phyloP scores from a whole-genome alignment of 2,888 invertebrate species.

The Himalopsyche japonica region DNA sequence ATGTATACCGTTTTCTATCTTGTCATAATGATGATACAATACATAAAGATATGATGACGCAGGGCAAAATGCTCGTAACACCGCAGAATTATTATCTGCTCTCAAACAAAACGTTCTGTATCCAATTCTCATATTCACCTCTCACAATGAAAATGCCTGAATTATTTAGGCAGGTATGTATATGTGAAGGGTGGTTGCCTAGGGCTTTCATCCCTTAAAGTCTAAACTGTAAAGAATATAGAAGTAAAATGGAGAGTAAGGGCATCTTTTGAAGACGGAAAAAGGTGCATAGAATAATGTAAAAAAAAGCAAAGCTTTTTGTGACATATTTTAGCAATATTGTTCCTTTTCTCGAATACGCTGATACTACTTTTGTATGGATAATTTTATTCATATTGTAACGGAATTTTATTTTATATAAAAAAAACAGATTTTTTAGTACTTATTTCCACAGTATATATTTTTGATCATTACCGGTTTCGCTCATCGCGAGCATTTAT shows the following conservation, averaged over 20 bases:
- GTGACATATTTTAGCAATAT: not conserved
- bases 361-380: not conserved
- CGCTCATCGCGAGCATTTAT: too few species aligned
- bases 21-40: too few species aligned
- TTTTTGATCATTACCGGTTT: too few species aligned
- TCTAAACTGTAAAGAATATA: not conserved
- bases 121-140: not conserved
- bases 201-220: not conserved
- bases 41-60: too few species aligned
- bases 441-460: too few species aligned
- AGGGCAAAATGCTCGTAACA: too few species aligned
- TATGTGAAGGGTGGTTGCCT: not conserved
- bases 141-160: not conserved
- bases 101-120: too few species aligned
- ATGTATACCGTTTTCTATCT: too few species aligned
- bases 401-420: too few species aligned
- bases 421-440: too few species aligned
- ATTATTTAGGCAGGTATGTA: not conserved
- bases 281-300: not conserved
- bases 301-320: not conserved
- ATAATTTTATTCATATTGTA: not conserved
- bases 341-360: not conserved
- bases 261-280: not conserved
- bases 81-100: too few species aligned
- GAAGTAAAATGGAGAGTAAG: not conserved